These are phyloP conservation scores for Eira barbara DNA, from an alignment of 2,113 vertebrate genomes.

Conservation along the genomic window DNA sequence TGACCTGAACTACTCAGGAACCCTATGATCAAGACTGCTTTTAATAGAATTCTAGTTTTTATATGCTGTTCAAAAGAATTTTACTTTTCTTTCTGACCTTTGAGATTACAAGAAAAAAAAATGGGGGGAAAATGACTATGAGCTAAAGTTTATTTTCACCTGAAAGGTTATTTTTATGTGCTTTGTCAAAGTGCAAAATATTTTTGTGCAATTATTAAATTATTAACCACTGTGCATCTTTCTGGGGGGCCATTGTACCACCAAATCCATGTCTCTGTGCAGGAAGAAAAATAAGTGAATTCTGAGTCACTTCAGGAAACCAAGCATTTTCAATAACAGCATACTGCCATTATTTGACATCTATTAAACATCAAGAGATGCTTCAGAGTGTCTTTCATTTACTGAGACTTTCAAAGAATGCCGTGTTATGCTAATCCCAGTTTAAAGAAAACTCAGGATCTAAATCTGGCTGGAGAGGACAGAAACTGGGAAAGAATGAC, in stretches of 20 bases:
- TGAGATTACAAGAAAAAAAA: conserved; percentile 31
- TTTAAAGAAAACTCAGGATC: neutral
- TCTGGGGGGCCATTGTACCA: neutral
- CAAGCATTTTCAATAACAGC: neutral
- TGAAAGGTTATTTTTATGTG: conserved; percentile 22
- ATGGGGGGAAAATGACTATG: neutral
- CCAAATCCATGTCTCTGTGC: conserved; percentile 6
- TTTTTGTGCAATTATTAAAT: conserved; percentile 33
- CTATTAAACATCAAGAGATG: conserved; percentile 37
- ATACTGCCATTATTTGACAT: conserved; percentile 14
- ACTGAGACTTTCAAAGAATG: conserved; percentile 3
- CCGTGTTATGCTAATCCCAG: neutral
- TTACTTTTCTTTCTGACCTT: conserved; percentile 41
- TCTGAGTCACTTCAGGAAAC: conserved; percentile 7
- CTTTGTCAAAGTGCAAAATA: neutral
- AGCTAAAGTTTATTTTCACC: conserved; percentile 30
- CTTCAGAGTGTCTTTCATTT: neutral
- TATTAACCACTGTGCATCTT: neutral
- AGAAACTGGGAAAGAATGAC: neutral
- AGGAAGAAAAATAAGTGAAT: conserved; percentile 19
- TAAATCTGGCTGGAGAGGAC: neutral
- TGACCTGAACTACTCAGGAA: neutral
- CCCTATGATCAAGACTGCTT: neutral
- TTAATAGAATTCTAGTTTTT: conserved; percentile 8
- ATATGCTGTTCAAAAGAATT: conserved; percentile 7